A percentile compares a stretch with the other conserved stretches of the same genome.
phyloP scores from a whole-genome alignment of 2,888 invertebrate genomes.

The Andrena fulva region DNA sequence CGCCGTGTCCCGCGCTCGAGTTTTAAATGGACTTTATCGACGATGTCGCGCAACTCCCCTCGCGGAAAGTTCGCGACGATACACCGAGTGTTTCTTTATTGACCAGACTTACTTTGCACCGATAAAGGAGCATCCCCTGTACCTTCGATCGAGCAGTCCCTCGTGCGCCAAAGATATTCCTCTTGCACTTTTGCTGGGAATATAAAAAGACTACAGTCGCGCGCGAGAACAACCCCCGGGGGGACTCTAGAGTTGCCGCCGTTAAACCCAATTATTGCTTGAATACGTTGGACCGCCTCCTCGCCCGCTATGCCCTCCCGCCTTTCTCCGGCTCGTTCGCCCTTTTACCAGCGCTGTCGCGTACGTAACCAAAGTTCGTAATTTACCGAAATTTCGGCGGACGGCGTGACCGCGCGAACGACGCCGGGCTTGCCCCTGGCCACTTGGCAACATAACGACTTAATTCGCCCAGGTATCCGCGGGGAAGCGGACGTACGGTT shows the following conservation, averaged over 20 bases:
- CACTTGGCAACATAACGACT: constrained; percentile 62
- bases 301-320: not conserved
- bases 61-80: constrained; percentile 1
- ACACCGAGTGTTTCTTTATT: not conserved
- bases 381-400: constrained; percentile 62
- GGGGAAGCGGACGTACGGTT: constrained; percentile 46
- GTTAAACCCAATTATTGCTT: constrained; percentile 46
- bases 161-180: too few relatives aligned
- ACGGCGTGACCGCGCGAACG: constrained; percentile 15
- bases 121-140: not conserved
- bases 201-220: not conserved
- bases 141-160: not conserved
- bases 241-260: not conserved
- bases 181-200: too few relatives aligned
- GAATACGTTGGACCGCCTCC: constrained; percentile 34
- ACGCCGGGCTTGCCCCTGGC: constrained; percentile 34
- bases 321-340: not conserved
- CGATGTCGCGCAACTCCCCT: not conserved
- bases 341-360: not conserved
- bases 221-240: not conserved
- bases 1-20: not conserved
- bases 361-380: constrained; percentile 65
- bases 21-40: not conserved
- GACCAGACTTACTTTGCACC: not conserved
- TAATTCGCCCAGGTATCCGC: constrained; percentile 60